Base-by-base conservation (phyloP, 2,113 vertebrate species). In the Physeter macrocephalus region DNA sequence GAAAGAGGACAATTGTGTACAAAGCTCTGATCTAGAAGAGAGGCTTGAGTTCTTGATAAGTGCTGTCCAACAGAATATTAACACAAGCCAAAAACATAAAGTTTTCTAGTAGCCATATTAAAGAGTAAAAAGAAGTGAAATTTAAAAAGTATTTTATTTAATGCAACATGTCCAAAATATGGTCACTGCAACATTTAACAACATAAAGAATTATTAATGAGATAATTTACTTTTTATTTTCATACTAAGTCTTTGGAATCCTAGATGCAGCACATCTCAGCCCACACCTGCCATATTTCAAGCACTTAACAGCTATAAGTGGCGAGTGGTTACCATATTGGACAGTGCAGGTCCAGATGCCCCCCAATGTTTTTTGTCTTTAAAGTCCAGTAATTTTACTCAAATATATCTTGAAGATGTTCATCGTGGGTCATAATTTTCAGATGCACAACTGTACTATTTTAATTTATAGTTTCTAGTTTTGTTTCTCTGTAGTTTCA, bases 381-480 rank as follows among this genome's bases (percentile, higher is more conserved):
- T 39, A 29, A 88, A 64, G 20, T 84, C 11, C 21, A 85, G 54
- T 59, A 17, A 90, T 21, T 74, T 85, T 39, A 89, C 39, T 20
- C 61, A 88, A 74, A 34, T 34, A 2, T 57, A 20, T 41, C 43
- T 59, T 72, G 52, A 77, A 13, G 34, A 34, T 52, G 23, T 31
- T 67, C 43, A 34, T 27, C 17, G 2, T 21, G 43, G 18, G 3
- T 43, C 49, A 90, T 31, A 62, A 62, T 34, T 64, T 62, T 36
- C 85, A 80, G 62, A 96, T 25, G 80, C 18, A 81, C 20, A 64
- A 64, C 6, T 64, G 11, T 49, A 41, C 5, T 34, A 8, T 36
- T 88, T 59, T 46, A 89, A 84, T 81, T 94, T 82, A 57, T 23
- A 87, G 15, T 80, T 83, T 83, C 17, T 52, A 41, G 17, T 67